Conservation (phyloP, 2,888 invertebrate genomes). For the Mythimna loreyi region DNA sequence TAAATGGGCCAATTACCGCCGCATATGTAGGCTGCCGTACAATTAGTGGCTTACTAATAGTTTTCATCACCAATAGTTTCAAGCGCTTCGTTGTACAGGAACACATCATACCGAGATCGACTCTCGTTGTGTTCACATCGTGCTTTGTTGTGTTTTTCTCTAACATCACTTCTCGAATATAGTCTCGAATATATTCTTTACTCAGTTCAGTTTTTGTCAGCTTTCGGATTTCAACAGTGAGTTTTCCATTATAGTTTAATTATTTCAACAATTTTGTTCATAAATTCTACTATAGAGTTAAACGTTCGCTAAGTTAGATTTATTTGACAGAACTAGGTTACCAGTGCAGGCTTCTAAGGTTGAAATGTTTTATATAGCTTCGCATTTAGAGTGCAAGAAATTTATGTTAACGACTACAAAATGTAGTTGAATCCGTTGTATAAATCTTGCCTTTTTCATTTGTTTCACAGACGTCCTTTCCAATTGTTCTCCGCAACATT, state of each 20-base stretch:
- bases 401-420: conserved; percentile 77
- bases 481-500: conserved; percentile 50
- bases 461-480: conserved; percentile 47
- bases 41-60: conserved; percentile 90
- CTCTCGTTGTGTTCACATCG: conserved; percentile 82
- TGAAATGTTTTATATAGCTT: conserved; percentile 71
- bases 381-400: conserved; percentile 76
- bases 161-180: conserved; percentile 13
- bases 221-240: conserved; percentile 50
- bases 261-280: conserved; percentile 53
- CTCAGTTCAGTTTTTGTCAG: conserved; percentile 19
- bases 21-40: conserved; percentile 88
- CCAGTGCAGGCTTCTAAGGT: conserved; percentile 76
- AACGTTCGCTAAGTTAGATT: conserved; percentile 73
- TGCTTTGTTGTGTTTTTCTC: conserved; percentile 58
- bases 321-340: conserved; percentile 79
- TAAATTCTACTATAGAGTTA: conserved; percentile 69
- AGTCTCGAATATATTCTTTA: conserved; percentile 7
- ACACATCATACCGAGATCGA: conserved; percentile 83
- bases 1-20: conserved; percentile 90
- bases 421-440: conserved; percentile 68
- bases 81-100: conserved; percentile 77
- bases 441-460: conserved; percentile 65
- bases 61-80: conserved; percentile 89
- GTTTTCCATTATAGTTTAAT: conserved; percentile 47